Evolutionary conservation across 1,140 invertebrate genomes (phyloP).

Genomic region (Pogonus chalceus): DNA sequence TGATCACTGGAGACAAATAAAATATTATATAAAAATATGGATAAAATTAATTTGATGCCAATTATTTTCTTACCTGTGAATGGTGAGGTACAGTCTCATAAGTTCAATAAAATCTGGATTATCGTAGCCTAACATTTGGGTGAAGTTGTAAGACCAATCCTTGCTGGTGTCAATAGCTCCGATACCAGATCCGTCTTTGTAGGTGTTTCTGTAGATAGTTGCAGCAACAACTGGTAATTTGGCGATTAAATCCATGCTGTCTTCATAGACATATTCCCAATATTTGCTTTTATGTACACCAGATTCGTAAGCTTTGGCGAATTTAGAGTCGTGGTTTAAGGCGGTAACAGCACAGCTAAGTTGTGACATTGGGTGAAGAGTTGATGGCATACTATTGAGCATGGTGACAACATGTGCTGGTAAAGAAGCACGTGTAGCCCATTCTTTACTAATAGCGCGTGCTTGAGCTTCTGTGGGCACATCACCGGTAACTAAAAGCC

Average conservation of each 20-base stretch:
- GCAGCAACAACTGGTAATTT: constrained; percentile 84
- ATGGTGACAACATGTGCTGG: constrained; percentile 83
- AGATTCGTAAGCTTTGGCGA: constrained; percentile 70
- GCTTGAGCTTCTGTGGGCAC: constrained; percentile 68
- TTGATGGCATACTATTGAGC: constrained; percentile 75
- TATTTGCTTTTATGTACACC: constrained; percentile 74
- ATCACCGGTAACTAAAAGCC: constrained; percentile 78
- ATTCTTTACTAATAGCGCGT: constrained; percentile 65
- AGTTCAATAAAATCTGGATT: constrained; percentile 70
- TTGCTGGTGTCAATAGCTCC: constrained; percentile 69
- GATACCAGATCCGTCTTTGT: constrained; percentile 62
- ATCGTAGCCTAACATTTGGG: constrained; percentile 74
- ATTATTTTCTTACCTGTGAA: constrained; percentile 52
- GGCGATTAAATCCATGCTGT: constrained; percentile 81
- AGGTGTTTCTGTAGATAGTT: constrained; percentile 76
- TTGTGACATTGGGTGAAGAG: constrained; percentile 82
- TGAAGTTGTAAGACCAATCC: constrained; percentile 83
- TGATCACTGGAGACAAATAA: constrained; percentile 51
- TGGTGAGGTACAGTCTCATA: constrained; percentile 81
- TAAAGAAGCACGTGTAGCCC: constrained; percentile 70
- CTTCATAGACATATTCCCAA: constrained; percentile 81
- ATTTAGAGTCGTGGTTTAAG: constrained; percentile 77
- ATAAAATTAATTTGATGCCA: neutral
- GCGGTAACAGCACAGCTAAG: constrained; percentile 75
- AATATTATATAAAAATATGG: neutral